Percentiles rank a stretch among this genome's conserved stretches.
Evolutionary conservation across 2,888 invertebrate genomes (phyloP).

Genomic region (Cryptocephalus primarius): DNA sequence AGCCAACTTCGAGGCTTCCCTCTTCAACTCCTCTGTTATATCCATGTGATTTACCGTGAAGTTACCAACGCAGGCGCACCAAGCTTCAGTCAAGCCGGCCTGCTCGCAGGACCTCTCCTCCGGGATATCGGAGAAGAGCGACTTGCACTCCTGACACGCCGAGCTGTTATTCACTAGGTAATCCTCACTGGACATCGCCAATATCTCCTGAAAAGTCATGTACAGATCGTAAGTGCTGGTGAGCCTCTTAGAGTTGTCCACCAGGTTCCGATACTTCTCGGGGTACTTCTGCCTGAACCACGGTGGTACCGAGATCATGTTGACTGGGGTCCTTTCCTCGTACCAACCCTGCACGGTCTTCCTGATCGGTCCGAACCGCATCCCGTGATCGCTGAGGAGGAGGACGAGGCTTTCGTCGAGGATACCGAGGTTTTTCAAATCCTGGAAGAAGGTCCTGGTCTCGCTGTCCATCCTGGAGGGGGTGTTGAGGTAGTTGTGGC

Average conservation of each 20-base stretch:
- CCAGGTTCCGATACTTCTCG: slow-evolving; percentile 44
- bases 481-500: slow-evolving; percentile 59
- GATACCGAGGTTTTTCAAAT: slow-evolving; percentile 46
- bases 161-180: slow-evolving; percentile 29
- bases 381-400: slow-evolving; percentile 71
- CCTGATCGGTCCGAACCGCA: slow-evolving; percentile 61
- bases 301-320: slow-evolving; percentile 57
- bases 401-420: slow-evolving; percentile 58
- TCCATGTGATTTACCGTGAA: slow-evolving; percentile 2
- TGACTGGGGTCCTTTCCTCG: slow-evolving; percentile 67
- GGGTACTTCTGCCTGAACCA: slow-evolving; percentile 48
- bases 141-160: slow-evolving; percentile 56
- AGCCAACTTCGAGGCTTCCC: not conserved
- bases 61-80: slow-evolving; percentile 13
- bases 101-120: slow-evolving; percentile 55
- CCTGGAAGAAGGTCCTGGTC: slow-evolving; percentile 48
- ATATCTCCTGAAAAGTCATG: slow-evolving; percentile 57
- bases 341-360: slow-evolving; percentile 61
- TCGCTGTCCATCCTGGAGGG: slow-evolving; percentile 56
- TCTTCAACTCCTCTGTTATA: not conserved
- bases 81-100: slow-evolving; percentile 33
- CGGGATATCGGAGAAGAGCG: slow-evolving; percentile 47
- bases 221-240: slow-evolving; percentile 70
- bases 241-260: slow-evolving; percentile 52
- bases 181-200: slow-evolving; percentile 39